Evolutionary conservation across 2,113 vertebrate species (phyloP).

Genomic region (Xenus cinereus): DNA sequence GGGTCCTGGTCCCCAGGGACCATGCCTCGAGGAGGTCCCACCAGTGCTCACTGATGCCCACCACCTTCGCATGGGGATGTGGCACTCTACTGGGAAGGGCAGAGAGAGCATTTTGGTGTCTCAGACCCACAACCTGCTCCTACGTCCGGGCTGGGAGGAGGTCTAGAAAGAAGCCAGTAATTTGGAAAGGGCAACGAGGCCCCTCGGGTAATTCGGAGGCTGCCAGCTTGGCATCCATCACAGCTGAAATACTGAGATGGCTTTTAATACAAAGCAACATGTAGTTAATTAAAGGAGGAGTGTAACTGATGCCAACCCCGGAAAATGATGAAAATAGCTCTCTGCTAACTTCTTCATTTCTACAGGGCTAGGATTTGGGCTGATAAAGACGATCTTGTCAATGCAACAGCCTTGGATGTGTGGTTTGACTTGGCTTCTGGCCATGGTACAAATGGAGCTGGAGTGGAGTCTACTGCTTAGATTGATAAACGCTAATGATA

Average conservation of each 20-base stretch:
- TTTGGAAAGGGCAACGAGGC: neutral
- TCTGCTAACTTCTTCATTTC: neutral
- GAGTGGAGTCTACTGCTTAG: neutral
- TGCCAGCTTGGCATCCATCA: conserved; percentile 23
- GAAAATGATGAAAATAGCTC: conserved; percentile 22
- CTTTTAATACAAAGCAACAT: neutral
- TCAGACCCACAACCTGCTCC: neutral
- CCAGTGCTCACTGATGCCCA: neutral
- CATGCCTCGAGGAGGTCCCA: neutral
- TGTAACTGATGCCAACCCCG: neutral
- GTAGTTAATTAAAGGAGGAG: conserved; percentile 31
- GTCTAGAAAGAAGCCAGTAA: neutral
- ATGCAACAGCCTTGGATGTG: neutral
- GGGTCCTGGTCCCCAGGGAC: neutral
- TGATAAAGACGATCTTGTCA: conserved; percentile 5
- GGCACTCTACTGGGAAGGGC: neutral
- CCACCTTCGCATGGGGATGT: neutral
- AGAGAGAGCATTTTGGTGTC: neutral
- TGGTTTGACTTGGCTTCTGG: neutral
- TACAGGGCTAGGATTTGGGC: neutral
- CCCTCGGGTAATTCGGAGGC: neutral
- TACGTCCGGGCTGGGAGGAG: neutral
- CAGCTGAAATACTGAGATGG: neutral
- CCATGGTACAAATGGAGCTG: neutral
- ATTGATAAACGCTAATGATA: neutral